Evolutionary conservation across 2,113 vertebrate genomes (phyloP).

Genomic region (Pseudonaja textilis): DNA sequence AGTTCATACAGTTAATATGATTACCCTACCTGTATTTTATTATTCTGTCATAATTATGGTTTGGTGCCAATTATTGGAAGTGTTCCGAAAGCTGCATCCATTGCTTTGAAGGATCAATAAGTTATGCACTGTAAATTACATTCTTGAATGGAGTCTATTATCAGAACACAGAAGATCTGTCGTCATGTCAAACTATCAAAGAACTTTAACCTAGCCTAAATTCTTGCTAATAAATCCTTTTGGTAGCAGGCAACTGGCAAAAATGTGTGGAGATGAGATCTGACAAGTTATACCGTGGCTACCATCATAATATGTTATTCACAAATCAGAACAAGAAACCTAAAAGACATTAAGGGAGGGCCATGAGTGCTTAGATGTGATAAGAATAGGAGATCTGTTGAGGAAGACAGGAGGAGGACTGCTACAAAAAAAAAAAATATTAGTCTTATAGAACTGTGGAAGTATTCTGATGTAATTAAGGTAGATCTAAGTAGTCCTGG

Average conservation of each 20-base stretch:
- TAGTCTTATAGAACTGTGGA: neutral
- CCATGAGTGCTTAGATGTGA: neutral
- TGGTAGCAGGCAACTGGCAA: neutral
- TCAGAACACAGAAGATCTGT: neutral
- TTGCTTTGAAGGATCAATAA: neutral
- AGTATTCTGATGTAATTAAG: neutral
- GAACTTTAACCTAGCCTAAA: neutral
- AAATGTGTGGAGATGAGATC: neutral
- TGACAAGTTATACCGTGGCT: neutral
- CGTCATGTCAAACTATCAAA: neutral
- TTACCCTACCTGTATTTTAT: neutral
- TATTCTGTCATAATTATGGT: neutral
- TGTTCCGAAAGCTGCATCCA: neutral
- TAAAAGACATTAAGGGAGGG: neutral
- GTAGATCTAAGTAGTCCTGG: neutral
- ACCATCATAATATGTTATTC: neutral
- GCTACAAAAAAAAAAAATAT: neutral
- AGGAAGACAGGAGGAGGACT: neutral
- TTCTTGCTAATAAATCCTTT: neutral
- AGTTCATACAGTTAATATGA: neutral
- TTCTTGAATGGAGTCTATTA: neutral
- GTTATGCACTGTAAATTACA: neutral
- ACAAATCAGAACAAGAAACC: neutral
- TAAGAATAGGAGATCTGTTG: neutral
- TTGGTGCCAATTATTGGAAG: neutral